phyloP scores from a whole-genome alignment of 1,140 invertebrate species.

The Drosophila varians region DNA sequence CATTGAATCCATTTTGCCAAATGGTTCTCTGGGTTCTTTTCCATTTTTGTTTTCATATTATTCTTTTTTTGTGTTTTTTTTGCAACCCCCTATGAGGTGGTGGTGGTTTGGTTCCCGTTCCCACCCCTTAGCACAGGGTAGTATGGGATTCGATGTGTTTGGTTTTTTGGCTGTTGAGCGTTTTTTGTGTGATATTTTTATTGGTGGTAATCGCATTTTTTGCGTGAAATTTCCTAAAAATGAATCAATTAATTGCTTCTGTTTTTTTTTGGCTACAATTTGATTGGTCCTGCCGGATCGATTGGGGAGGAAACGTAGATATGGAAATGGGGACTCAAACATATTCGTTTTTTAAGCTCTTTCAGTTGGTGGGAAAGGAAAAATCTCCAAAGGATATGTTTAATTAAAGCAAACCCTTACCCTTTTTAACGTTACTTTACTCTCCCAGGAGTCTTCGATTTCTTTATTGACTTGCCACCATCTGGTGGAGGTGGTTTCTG shows the following conservation, averaged over 20 bases:
- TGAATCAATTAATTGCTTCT: slow-evolving; percentile 41
- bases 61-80: slow-evolving; percentile 24
- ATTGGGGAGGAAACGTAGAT: too few relatives aligned
- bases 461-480: slow-evolving; percentile 50
- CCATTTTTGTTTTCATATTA: slow-evolving; percentile 22
- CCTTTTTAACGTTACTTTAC: not conserved
- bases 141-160: slow-evolving; percentile 35
- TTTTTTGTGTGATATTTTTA: slow-evolving; percentile 63
- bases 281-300: not conserved
- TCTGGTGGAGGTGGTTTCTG: slow-evolving; percentile 30
- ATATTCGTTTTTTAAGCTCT: not conserved
- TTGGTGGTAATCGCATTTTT: slow-evolving; percentile 69
- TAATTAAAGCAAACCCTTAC: slow-evolving; percentile 15
- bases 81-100: slow-evolving; percentile 63
- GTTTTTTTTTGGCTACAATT: slow-evolving; percentile 52
- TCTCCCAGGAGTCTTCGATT: slow-evolving; percentile 58
- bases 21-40: slow-evolving; percentile 29
- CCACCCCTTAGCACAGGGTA: slow-evolving; percentile 47
- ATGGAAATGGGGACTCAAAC: too few relatives aligned
- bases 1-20: slow-evolving; percentile 56
- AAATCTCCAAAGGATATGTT: not conserved
- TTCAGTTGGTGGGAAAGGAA: too few relatives aligned
- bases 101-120: slow-evolving; percentile 56
- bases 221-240: slow-evolving; percentile 67
- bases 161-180: slow-evolving; percentile 24